A percentile compares a stretch with the other conserved stretches of the same genome.
Evolutionary conservation across 2,888 invertebrate species (phyloP).

Genomic region (Chrysolina oricalcia): DNA sequence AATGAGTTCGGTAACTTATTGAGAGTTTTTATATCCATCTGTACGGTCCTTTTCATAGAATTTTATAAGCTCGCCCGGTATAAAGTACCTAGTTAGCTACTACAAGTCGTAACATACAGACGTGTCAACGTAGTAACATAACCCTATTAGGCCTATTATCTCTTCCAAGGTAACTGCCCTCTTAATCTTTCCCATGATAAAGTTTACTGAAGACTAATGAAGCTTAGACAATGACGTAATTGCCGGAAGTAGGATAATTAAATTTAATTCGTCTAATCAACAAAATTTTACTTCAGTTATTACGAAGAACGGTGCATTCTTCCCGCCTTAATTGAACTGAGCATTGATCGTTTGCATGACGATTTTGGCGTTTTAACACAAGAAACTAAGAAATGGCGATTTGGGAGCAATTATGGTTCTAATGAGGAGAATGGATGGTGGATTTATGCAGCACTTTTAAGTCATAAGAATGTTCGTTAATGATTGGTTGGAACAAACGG

Average conservation of each 20-base stretch:
- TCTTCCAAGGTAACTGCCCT: slow-evolving; percentile 26
- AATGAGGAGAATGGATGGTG: too few species aligned
- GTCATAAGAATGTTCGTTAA: too few species aligned
- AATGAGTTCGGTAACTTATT: too few species aligned
- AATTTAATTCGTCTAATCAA: slow-evolving; percentile 35
- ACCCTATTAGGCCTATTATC: background rate
- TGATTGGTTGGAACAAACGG: too few species aligned
- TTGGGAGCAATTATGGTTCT: too few species aligned
- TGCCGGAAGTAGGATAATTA: slow-evolving; percentile 30
- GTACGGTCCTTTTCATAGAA: too few species aligned
- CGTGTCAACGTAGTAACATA: background rate
- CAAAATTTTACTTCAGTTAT: slow-evolving; percentile 22
- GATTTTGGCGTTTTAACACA: too few species aligned
- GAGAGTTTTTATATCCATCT: too few species aligned
- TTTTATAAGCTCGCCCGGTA: too few species aligned
- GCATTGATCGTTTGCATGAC: background rate
- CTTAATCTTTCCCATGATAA: slow-evolving; percentile 31
- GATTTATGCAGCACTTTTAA: too few species aligned
- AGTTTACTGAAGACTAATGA: slow-evolving; percentile 21
- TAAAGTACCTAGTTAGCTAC: too few species aligned
- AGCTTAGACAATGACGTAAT: slow-evolving; percentile 31
- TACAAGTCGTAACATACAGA: background rate
- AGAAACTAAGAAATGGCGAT: too few species aligned
- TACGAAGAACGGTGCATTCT: slow-evolving; percentile 6
- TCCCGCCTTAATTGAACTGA: slow-evolving; percentile 7